These are phyloP conservation scores for Hirundo rustica DNA, from an alignment of 2,797 vertebrate genomes.

Conservation along the genomic window DNA sequence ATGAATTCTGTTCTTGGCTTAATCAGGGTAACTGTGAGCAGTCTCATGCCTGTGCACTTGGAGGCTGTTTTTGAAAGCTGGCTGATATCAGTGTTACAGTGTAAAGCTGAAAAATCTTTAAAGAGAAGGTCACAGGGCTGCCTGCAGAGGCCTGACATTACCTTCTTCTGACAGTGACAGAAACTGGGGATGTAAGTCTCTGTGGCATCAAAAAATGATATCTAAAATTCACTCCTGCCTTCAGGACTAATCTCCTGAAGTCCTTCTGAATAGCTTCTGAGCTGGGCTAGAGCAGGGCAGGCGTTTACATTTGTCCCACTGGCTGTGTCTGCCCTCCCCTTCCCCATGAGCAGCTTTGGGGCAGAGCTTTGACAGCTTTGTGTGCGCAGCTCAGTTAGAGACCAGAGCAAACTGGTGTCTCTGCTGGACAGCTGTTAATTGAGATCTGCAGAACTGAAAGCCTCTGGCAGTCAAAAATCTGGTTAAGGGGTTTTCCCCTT, in stretches of 20 bases:
- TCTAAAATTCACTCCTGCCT: not conserved
- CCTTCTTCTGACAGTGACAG: not conserved
- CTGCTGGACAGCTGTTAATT: not conserved
- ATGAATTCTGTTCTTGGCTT: not conserved
- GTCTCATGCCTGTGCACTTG: not conserved
- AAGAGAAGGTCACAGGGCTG: conserved; percentile 14
- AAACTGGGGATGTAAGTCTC: not conserved
- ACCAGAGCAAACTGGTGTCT: not conserved
- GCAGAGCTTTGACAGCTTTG: not conserved
- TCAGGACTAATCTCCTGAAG: not conserved
- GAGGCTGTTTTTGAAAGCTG: conserved; percentile 3
- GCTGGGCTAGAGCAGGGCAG: not conserved
- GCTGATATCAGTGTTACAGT: not conserved
- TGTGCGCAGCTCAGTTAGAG: not conserved
- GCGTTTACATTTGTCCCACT: not conserved
- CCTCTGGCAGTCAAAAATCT: not conserved
- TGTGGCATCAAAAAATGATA: not conserved
- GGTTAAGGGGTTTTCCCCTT: not conserved
- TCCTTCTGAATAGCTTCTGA: not conserved
- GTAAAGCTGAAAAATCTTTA: conserved; percentile 3
- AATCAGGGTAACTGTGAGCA: not conserved
- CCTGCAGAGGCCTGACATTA: not conserved
- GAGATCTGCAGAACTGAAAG: not conserved
- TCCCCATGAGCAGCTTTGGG: not conserved
- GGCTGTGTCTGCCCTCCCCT: not conserved